Conservation (phyloP, 2,797 vertebrate species). For the Lithobates pipiens region DNA sequence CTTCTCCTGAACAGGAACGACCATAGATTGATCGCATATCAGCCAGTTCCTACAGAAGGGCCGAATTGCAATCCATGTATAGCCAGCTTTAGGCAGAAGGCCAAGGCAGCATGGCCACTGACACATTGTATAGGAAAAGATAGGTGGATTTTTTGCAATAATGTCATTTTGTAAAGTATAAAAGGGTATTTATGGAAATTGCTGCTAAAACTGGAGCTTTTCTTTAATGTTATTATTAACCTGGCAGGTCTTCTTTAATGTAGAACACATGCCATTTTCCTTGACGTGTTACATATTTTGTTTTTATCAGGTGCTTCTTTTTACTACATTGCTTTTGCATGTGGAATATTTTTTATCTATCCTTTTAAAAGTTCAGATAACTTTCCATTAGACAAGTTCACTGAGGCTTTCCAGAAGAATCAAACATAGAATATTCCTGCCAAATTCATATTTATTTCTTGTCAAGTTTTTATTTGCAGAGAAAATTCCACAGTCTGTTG, state of each 20-base stretch:
- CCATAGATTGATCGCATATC: too few species aligned
- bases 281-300: background rate
- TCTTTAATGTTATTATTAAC: too few species aligned
- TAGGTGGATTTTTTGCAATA: too few species aligned
- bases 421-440: constrained; percentile 21
- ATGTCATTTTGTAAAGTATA: too few species aligned
- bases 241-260: background rate
- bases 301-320: background rate
- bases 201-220: too few species aligned
- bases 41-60: too few species aligned
- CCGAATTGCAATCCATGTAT: too few species aligned
- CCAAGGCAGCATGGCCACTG: too few species aligned
- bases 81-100: too few species aligned
- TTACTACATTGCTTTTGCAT: background rate
- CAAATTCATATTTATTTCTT: constrained; percentile 22
- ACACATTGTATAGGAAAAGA: too few species aligned
- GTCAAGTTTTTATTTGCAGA: constrained; percentile 21
- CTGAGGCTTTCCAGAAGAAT: constrained; percentile 36
- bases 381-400: constrained; percentile 15
- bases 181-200: too few species aligned
- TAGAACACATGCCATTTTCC: background rate
- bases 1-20: too few species aligned
- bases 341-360: constrained; percentile 10
- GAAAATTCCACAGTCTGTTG: background rate
- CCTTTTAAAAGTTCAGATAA: background rate